phyloP scores from a whole-genome alignment of 2,797 vertebrate genomes.

The Carapus acus region DNA sequence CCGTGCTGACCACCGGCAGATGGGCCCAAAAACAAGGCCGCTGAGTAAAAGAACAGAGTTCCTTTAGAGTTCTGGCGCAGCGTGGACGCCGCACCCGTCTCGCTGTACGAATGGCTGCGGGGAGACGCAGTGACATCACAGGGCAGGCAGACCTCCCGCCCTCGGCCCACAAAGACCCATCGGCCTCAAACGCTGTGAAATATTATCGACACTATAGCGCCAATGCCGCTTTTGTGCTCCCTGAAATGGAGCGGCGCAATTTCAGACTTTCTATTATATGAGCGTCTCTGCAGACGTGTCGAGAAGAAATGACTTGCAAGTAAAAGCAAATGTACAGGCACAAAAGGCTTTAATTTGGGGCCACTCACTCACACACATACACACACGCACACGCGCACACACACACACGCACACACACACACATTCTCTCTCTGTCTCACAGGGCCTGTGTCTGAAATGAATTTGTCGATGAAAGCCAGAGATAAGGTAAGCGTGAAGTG shows the following conservation, averaged over 20 bases:
- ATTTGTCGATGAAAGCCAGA: constrained; percentile 13
- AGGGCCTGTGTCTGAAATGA: background rate
- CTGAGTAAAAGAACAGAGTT: background rate
- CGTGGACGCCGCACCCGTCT: background rate
- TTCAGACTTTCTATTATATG: no score
- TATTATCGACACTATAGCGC: background rate
- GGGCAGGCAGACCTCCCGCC: background rate
- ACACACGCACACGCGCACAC: no score
- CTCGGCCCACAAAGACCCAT: background rate
- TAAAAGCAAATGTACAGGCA: no score
- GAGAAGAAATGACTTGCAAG: no score
- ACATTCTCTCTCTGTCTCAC: no score
- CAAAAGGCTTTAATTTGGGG: background rate
- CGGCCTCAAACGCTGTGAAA: no score
- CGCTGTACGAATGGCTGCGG: no score
- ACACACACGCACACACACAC: no score
- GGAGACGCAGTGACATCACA: background rate
- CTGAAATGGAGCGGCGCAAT: no score
- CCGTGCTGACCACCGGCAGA: background rate
- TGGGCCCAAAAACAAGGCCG: background rate
- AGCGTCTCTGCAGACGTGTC: no score
- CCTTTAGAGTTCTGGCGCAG: no score
- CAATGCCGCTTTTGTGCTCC: no score
- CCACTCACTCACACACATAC: constrained; percentile 6
- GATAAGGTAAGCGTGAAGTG: constrained; percentile 4